These are phyloP conservation scores for Penaeus indicus DNA, from an alignment of 1,140 invertebrate genomes.

Conservation along the genomic window DNA sequence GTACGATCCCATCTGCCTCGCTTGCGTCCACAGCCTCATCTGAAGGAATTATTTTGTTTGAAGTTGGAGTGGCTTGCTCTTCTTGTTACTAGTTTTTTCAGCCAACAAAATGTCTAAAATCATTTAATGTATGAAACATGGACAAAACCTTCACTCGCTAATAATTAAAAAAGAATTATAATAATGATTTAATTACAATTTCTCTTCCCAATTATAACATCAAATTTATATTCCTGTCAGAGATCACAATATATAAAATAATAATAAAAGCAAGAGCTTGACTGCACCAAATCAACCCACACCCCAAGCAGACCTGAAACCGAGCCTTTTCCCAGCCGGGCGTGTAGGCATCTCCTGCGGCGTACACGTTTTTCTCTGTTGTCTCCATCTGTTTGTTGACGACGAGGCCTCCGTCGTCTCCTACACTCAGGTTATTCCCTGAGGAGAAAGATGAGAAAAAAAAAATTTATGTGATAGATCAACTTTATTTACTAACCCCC, in stretches of 20 bases:
- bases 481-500: too few species aligned
- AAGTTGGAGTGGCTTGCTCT: not conserved
- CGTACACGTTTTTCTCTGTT: conserved; percentile 84
- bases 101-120: too few species aligned
- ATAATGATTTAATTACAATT: too few species aligned
- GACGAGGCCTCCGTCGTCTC: conserved; percentile 80
- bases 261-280: too few species aligned
- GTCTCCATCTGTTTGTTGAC: conserved; percentile 92
- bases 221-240: too few species aligned
- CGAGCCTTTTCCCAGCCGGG: conserved; percentile 79
- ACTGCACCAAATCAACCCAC: not conserved
- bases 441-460: not conserved
- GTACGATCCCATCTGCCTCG: conserved; percentile 95
- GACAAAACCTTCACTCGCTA: too few species aligned
- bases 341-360: conserved; percentile 93
- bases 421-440: conserved; percentile 73
- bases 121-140: too few species aligned
- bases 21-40: conserved; percentile 98
- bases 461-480: too few species aligned
- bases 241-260: not conserved
- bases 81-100: too few species aligned
- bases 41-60: conserved; percentile 70
- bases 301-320: conserved; percentile 82
- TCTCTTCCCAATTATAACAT: too few species aligned
- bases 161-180: too few species aligned